Evolutionary conservation across 2,113 vertebrate species (phyloP), one percentile per base, ranked within the genome.

Genomic region (Limnothrissa miodon): DNA sequence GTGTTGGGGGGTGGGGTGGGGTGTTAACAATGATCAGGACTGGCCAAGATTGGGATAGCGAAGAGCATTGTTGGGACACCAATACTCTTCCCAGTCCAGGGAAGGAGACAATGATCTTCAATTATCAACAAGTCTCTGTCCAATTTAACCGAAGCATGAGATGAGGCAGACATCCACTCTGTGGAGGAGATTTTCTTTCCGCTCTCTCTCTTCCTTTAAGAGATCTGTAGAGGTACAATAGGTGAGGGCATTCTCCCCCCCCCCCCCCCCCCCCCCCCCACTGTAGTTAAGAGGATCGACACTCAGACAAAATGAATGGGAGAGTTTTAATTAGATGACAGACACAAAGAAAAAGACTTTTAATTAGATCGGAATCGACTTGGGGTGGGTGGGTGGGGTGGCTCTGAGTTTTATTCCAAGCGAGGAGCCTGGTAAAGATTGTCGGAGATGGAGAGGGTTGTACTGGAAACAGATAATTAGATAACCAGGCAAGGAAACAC

Each of bases 251-350:
- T 10, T 33, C 29, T 17, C 11, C 11, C 66, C 62, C n/a, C n/a
- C n/a, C 66, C 66, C 66, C 66, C 29, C 5, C 11, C 11, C 66
- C n/a, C n/a, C n/a, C n/a, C n/a, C 66, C 66, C 66, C 66, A 74
- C 70, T 78, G 44, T 6, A 45, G 84, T 42, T 84, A 84, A 81
- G 85, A 85, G 82, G 89, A 86, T 56, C 86, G 91, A 90, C 89
- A 89, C 53, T 78, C 85, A 87, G 87, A 90, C 86, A 84, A 84
- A 80, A 89, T 90, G 90, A 92, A 91, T 89, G 88, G 91, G 89
- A 93, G 88, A 89, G 89, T 90, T 92, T 93, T 94, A 93, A 94
- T 94, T 93, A 93, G 92, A 91, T 86, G 89, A 91, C 87, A 91
- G 88, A 92, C 89, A 87, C 86, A 90, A 87, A 90, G 89, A 89